phyloP scores from a whole-genome alignment of 2,797 vertebrate genomes.

The Oreochromis mossambicus region DNA sequence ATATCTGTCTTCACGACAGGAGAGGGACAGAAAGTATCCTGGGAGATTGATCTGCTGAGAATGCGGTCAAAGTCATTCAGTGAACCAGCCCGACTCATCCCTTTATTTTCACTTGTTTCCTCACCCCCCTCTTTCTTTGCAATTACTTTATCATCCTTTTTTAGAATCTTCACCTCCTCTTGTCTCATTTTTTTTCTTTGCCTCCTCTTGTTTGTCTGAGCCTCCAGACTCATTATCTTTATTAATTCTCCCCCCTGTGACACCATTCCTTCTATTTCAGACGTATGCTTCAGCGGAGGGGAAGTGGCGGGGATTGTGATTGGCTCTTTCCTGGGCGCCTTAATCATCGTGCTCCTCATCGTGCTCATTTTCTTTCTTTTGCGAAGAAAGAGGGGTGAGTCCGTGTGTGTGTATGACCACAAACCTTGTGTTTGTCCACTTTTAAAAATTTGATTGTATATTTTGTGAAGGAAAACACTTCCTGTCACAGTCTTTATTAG shows the following conservation, averaged over 20 bases:
- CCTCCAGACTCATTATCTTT: conserved; percentile 55
- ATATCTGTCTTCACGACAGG: conserved; percentile 61
- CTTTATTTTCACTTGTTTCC: conserved; percentile 25
- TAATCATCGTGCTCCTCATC: conserved; percentile 71
- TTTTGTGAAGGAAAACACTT: background rate
- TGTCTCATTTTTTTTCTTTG: background rate
- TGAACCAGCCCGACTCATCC: conserved; percentile 25
- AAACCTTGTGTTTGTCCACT: background rate
- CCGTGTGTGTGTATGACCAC: background rate
- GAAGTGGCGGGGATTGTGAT: conserved; percentile 85
- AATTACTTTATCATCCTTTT: conserved; percentile 37
- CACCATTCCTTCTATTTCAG: conserved; percentile 55
- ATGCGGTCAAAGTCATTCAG: conserved; percentile 62
- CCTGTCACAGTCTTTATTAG: background rate
- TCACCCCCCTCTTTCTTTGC: background rate
- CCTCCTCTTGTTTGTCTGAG: conserved; percentile 22
- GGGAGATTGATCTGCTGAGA: conserved; percentile 61
- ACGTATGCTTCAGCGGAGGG: conserved; percentile 70
- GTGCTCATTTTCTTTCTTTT: conserved; percentile 64
- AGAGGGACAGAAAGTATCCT: conserved; percentile 41
- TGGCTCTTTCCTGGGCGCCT: conserved; percentile 71
- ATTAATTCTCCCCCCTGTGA: conserved; percentile 33
- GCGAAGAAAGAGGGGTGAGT: conserved; percentile 56
- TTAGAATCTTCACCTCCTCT: conserved; percentile 2
- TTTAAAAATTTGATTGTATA: background rate